A percentile compares a stretch with the other conserved stretches of the same genome.
These are phyloP conservation scores for Molossus molossus DNA, from an alignment of 2,797 vertebrate genomes.

Conservation along the genomic window DNA sequence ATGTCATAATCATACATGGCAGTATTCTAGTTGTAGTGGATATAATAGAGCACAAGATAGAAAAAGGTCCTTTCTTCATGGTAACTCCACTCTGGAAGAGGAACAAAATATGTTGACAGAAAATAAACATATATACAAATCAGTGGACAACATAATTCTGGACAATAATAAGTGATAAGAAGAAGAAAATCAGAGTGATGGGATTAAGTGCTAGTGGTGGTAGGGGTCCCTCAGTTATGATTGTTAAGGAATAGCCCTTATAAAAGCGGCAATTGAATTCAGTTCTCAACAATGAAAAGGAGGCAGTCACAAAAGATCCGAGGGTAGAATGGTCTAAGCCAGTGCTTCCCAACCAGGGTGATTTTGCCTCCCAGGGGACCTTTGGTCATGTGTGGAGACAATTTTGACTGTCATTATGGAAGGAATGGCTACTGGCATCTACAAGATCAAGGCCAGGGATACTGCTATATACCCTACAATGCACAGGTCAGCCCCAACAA, in stretches of 20 bases:
- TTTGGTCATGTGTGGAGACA: not conserved
- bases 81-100: not conserved
- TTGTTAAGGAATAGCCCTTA: not conserved
- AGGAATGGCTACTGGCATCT: not conserved
- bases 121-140: constrained; percentile 38
- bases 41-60: not conserved
- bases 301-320: not conserved
- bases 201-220: not conserved
- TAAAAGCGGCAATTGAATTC: not conserved
- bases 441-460: not conserved
- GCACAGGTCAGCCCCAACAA: not conserved
- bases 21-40: not conserved
- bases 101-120: not conserved
- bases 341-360: not conserved
- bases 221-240: not conserved
- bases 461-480: not conserved
- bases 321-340: not conserved
- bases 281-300: not conserved
- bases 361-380: not conserved
- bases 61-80: not conserved
- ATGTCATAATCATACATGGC: not conserved
- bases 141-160: not conserved
- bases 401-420: not conserved
- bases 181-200: not conserved
- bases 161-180: not conserved